Base-by-base conservation (phyloP, 2,113 vertebrate species). In the Petromus typicus region DNA sequence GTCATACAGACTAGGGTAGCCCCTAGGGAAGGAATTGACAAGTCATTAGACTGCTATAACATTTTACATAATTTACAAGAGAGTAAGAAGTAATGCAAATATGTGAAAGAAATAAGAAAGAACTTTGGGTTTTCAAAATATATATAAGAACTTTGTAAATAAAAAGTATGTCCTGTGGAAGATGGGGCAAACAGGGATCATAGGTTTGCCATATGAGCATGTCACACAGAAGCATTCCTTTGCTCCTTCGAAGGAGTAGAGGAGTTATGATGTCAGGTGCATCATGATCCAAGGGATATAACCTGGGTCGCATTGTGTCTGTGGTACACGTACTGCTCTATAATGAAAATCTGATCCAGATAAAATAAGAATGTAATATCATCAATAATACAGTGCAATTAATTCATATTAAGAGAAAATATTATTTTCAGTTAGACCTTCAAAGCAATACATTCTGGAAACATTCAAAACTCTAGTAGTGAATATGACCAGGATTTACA, bases 301-400 rank as follows among this genome's bases (percentile, higher is more conserved):
- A 66, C 5, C 6, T 2, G 10, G 22, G 14, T 13, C n/a, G 51
- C 23, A 32, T 32, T 9, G 1, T 9, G n/a, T 86, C 12, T 82
- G 30, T 48, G 27, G 22, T 43, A 40, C 5, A 56, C 10, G 7
- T 22, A 45, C 56, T 78, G 10, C 22, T 86, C 22, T 43, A 25
- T 20, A 75, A 43, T 61, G 7, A 91, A 86, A 37, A 48, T 27
- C 30, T 78, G 3, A 89, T 54, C 13, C 64, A 61, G 3, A 22
- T 66, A 61, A 97, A 86, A 73, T n/a, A 83, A 84, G 5, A 48
- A 63, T 30, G 23, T 40, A 23, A 57, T 76, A 91, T 63, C 71
- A 56, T 71, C 69, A 78, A 56, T 90, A 27, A 7, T 79, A 40
- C 4, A 56, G 18, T 23, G 76, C 7, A 79, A 0, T 43, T 69